Evolutionary conservation across 1,140 invertebrate genomes (phyloP), one percentile per base, ranked within the genome.

Genomic region (Eurosta solidaginis): DNA sequence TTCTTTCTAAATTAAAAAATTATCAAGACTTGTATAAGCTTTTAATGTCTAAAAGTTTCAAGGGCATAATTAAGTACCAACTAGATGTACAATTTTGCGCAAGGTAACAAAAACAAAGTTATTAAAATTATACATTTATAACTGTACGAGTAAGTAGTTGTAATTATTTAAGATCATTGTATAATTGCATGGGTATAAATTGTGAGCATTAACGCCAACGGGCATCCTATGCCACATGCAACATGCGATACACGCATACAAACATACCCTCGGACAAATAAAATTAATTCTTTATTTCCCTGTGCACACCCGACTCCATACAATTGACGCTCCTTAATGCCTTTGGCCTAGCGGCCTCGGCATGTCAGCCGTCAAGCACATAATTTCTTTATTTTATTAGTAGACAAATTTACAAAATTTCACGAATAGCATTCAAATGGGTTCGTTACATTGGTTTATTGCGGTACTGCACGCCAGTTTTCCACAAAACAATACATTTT

Each of bases 381-480:
- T 68, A 68, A 68, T 68, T 68, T 68, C 59, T 68, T 68, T 68
- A 68, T 68, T 68, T 68, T 68, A 68, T 68, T 68, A 68, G 59
- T 68, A 59, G 54, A 59, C 20, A 59, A 59, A 68, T 68, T 68
- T n/a, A 14, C 36, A 68, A 68, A n/a, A 68, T 20, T 40, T 68
- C 59, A 36, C 59, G 59, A 68, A 68, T 68, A 20, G 1, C 36
- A 17, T 20, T n/a, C 59, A 68, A 40, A n/a, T 68, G 59, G n/a
- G n/a, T 33, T 20, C 52, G 14, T n/a, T 17, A 20, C 17, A 29
- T n/a, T n/a, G n/a, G n/a, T n/a, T n/a, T n/a, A n/a, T n/a, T n/a
- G n/a, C n/a, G n/a, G n/a, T n/a, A n/a, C n/a, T n/a, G n/a, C n/a
- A n/a, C n/a, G n/a, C n/a, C n/a, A n/a, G n/a, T n/a, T n/a, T n/a